Conservation (phyloP, 2,113 vertebrate genomes). For the Oenanthe melanoleuca region DNA sequence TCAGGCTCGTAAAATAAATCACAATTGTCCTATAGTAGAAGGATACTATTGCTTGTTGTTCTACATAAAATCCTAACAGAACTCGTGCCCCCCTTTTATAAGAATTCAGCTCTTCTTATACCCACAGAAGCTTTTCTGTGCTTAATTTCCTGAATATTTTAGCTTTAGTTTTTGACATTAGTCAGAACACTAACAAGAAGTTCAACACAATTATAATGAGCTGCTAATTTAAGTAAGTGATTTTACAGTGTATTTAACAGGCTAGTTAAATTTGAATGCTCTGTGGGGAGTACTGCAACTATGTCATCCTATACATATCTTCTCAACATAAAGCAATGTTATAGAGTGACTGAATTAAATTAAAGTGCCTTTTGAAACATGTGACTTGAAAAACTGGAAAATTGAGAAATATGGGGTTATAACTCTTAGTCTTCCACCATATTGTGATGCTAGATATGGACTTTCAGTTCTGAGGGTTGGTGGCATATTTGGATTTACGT, state of each 20-base stretch:
- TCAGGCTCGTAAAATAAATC: not conserved
- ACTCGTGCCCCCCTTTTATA: not conserved
- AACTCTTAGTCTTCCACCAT: not conserved
- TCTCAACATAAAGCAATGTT: not conserved
- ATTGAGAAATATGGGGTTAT: not conserved
- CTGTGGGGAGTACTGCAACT: not conserved
- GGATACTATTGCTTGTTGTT: not conserved
- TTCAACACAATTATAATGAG: not conserved
- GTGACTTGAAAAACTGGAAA: not conserved
- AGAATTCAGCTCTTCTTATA: not conserved
- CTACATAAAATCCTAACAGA: not conserved
- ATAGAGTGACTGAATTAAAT: not conserved
- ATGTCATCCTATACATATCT: not conserved
- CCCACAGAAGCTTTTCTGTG: not conserved
- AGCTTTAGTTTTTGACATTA: not conserved
- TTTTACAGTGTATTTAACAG: not conserved
- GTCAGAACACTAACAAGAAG: not conserved
- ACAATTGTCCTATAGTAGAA: not conserved
- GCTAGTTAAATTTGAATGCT: not conserved
- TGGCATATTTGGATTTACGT: not conserved
- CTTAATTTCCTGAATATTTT: not conserved
- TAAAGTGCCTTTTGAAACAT: not conserved
- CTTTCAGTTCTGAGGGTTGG: not conserved
- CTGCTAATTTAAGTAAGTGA: not conserved
- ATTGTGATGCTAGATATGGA: not conserved